These are phyloP conservation scores for Synanthedon andrenaeformis DNA, from an alignment of 2,888 invertebrate genomes.

Conservation along the genomic window DNA sequence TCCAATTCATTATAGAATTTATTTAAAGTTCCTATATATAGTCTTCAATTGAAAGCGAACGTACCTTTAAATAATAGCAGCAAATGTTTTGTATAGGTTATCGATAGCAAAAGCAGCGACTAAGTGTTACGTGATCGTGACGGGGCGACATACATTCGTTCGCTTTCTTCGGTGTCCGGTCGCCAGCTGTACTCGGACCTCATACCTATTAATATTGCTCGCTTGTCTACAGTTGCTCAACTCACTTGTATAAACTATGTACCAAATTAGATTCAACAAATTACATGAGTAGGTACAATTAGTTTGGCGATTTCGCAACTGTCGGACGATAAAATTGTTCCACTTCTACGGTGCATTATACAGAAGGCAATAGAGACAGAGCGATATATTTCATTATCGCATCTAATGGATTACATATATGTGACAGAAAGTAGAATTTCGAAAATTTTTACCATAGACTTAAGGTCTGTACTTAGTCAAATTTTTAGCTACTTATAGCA, in stretches of 20 bases:
- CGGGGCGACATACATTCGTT: slow-evolving; percentile 2
- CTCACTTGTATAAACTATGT: not conserved
- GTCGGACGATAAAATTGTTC: too few species aligned
- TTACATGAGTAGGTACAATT: not conserved
- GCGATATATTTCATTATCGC: too few species aligned
- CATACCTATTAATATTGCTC: not conserved
- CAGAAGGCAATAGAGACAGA: too few species aligned
- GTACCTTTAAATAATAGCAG: not conserved
- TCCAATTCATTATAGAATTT: not conserved
- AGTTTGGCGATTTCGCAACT: too few species aligned
- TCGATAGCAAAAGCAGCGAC: not conserved
- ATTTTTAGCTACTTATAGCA: too few species aligned
- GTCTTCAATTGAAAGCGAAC: not conserved
- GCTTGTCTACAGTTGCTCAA: not conserved
- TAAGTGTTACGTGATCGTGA: slow-evolving; percentile 2
- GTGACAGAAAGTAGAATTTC: too few species aligned
- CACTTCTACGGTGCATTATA: too few species aligned
- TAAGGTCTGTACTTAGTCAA: too few species aligned
- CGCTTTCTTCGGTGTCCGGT: slow-evolving; percentile 5
- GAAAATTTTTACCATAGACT: too few species aligned
- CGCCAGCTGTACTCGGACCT: slow-evolving; percentile 1
- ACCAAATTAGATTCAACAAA: not conserved
- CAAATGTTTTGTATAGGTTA: not conserved
- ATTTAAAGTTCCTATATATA: not conserved
- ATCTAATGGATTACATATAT: too few species aligned